A percentile compares a stretch with the other conserved stretches of the same genome.
phyloP scores from a whole-genome alignment of 2,797 vertebrate genomes.

The Ataeniobius toweri region DNA sequence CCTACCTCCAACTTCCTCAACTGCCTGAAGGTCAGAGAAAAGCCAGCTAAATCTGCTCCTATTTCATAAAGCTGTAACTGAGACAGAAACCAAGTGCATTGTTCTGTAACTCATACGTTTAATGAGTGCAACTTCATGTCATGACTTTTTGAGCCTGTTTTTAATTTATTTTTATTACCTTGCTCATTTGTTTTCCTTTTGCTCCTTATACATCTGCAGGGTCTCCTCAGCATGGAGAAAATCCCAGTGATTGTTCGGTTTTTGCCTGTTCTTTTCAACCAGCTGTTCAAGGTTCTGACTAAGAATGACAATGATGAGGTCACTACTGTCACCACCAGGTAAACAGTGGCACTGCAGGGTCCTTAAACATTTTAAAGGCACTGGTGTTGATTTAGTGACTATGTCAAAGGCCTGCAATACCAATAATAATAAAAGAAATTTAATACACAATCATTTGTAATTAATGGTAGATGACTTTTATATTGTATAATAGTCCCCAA shows the following conservation, averaged over 20 bases:
- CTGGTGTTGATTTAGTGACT: background rate
- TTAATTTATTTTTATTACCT: slow-evolving; percentile 15
- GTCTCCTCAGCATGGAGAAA: slow-evolving; percentile 94
- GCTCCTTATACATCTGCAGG: slow-evolving; percentile 74
- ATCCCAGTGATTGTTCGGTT: slow-evolving; percentile 93
- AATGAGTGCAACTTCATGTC: slow-evolving; percentile 11
- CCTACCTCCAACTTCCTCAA: slow-evolving; percentile 91
- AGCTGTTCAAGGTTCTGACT: slow-evolving; percentile 93
- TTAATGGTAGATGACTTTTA: background rate
- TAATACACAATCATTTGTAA: background rate
- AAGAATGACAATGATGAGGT: slow-evolving; percentile 92
- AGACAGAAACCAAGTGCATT: slow-evolving; percentile 19
- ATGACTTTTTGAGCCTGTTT: slow-evolving; percentile 6
- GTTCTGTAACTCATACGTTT: slow-evolving; percentile 1
- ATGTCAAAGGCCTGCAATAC: background rate
- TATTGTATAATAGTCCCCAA: background rate
- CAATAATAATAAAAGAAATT: too few species aligned
- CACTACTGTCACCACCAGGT: slow-evolving; percentile 90
- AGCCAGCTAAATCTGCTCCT: slow-evolving; percentile 4
- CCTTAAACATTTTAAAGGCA: background rate
- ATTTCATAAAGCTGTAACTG: slow-evolving; percentile 8
- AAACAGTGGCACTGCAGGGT: slow-evolving; percentile 49
- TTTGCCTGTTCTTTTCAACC: slow-evolving; percentile 95
- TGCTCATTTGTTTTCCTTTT: background rate
- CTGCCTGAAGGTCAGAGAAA: slow-evolving; percentile 89